phyloP scores from a whole-genome alignment of 2,888 invertebrate genomes.

The Pelosia muscerda region DNA sequence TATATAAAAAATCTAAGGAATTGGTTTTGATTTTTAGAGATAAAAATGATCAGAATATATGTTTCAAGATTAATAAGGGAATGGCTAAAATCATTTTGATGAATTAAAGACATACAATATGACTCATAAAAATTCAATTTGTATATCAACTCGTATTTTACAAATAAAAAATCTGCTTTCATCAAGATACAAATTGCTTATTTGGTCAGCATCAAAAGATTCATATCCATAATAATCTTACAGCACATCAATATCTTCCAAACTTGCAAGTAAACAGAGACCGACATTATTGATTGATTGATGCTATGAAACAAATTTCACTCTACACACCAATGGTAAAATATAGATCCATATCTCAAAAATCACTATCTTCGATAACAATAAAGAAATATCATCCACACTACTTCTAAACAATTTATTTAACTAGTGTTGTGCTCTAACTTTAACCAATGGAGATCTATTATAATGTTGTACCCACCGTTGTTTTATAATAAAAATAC shows the following conservation, averaged over 20 bases:
- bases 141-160: no score
- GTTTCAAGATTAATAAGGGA: no score
- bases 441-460: no score
- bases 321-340: neutral
- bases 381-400: neutral
- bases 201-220: neutral
- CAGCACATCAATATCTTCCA: neutral
- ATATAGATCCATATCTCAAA: neutral
- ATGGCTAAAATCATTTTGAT: no score
- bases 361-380: neutral
- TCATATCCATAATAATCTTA: neutral
- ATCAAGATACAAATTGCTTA: neutral
- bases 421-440: no score
- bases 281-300: neutral
- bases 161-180: neutral
- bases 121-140: no score
- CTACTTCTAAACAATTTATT: neutral
- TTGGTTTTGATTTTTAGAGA: no score
- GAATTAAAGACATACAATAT: no score
- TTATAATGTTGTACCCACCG: no score
- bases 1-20: neutral
- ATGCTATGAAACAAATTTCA: neutral
- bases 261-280: neutral
- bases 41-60: no score
- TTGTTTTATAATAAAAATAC: no score